phyloP scores from a whole-genome alignment of 2,888 invertebrate species.

The Nomada fucata region DNA sequence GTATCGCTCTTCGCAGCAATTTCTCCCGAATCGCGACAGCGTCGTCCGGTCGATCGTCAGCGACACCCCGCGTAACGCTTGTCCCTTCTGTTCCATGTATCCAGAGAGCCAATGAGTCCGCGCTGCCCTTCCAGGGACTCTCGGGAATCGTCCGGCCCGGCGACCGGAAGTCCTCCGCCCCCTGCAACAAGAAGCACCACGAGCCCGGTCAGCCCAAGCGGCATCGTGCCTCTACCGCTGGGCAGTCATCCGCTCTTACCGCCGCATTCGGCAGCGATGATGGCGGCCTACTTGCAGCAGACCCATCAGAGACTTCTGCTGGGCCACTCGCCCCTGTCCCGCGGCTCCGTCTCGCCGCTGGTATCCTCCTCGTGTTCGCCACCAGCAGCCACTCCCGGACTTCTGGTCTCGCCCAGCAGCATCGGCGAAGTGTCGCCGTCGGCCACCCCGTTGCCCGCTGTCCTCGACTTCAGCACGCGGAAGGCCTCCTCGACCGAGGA shows the following conservation, averaged over 20 bases:
- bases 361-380: slow-evolving; percentile 89
- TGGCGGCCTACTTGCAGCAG: slow-evolving; percentile 91
- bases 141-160: slow-evolving; percentile 87
- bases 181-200: slow-evolving; percentile 85
- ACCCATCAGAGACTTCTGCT: slow-evolving; percentile 91
- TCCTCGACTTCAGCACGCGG: slow-evolving; percentile 93
- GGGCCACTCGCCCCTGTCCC: slow-evolving; percentile 86
- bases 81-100: slow-evolving; percentile 83
- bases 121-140: slow-evolving; percentile 94
- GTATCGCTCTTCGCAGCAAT: neutral
- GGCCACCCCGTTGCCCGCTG: slow-evolving; percentile 85
- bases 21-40: neutral
- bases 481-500: slow-evolving; percentile 85
- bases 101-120: slow-evolving; percentile 91
- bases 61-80: slow-evolving; percentile 61
- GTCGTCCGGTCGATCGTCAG: neutral
- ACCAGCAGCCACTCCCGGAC: slow-evolving; percentile 85
- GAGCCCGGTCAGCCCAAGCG: slow-evolving; percentile 87
- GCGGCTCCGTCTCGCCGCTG: slow-evolving; percentile 88
- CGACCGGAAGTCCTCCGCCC: slow-evolving; percentile 90
- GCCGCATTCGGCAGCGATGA: slow-evolving; percentile 91
- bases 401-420: slow-evolving; percentile 86
- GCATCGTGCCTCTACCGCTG: slow-evolving; percentile 88
- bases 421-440: slow-evolving; percentile 84
- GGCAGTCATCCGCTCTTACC: slow-evolving; percentile 89